Conservation (phyloP, 2,797 vertebrate genomes). For the Melanotaenia nigrans region DNA sequence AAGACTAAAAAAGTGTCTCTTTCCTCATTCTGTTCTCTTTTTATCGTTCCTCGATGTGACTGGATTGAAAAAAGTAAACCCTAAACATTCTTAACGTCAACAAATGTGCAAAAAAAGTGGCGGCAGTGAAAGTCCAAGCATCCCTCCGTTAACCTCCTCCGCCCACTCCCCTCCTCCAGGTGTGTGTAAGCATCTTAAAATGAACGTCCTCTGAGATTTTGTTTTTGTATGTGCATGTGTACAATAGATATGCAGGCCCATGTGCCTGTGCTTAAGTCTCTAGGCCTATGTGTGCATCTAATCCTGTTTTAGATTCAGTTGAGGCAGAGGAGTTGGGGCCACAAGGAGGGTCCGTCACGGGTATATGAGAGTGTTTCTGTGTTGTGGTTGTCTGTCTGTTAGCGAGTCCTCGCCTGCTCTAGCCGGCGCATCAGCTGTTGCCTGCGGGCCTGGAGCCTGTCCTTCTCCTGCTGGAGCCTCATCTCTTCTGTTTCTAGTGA, state of each 20-base stretch:
- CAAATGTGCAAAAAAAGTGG: constrained; percentile 99
- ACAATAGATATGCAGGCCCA: constrained; percentile 49
- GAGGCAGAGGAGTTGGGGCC: constrained; percentile 18
- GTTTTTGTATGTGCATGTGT: constrained; percentile 43
- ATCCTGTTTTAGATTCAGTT: constrained; percentile 29
- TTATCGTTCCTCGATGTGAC: constrained; percentile 80
- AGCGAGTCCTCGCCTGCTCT: constrained; percentile 95
- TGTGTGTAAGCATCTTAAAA: constrained; percentile 55
- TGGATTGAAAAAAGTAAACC: constrained; percentile 95
- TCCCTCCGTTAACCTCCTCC: constrained; percentile 48
- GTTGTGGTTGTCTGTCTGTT: constrained; percentile 72
- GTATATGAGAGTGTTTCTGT: constrained; percentile 68
- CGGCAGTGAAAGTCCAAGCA: constrained; percentile 94
- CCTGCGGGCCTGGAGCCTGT: constrained; percentile 88
- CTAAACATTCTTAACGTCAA: constrained; percentile 99
- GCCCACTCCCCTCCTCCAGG: constrained; percentile 17
- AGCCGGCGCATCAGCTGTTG: constrained; percentile 92
- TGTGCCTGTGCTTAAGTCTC: constrained; percentile 50
- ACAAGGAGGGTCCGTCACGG: constrained; percentile 45
- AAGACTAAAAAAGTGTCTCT: constrained; percentile 48
- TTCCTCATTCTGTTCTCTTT: constrained; percentile 57
- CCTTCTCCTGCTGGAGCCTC: constrained; percentile 91
- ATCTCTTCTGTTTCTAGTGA: constrained; percentile 90
- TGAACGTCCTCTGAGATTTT: constrained; percentile 66
- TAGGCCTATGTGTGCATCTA: constrained; percentile 41